Evolutionary conservation across 2,797 vertebrate genomes (phyloP).

Genomic region (Anabacerthia variegaticeps): DNA sequence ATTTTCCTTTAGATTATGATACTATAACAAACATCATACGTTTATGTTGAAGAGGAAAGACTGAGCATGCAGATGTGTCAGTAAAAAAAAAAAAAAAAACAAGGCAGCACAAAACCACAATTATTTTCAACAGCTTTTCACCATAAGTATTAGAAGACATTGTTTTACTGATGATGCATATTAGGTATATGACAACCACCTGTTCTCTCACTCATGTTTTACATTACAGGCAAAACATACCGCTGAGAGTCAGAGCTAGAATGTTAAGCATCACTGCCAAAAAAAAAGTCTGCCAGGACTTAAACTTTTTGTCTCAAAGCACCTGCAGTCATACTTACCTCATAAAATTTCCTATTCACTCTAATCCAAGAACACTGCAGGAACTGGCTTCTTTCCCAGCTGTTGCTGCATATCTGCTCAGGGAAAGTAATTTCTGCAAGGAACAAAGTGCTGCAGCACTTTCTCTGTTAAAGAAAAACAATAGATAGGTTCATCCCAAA

Average conservation of each 20-base stretch:
- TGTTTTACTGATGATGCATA: neutral
- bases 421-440: neutral
- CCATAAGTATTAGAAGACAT: neutral
- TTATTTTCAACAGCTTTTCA: neutral
- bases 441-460: neutral
- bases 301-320: neutral
- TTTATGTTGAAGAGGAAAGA: neutral
- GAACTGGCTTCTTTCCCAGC: slow-evolving; percentile 15
- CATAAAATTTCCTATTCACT: neutral
- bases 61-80: neutral
- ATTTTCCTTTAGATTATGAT: neutral
- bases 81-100: neutral
- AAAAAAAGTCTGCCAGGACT: neutral
- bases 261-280: neutral
- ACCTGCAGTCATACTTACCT: neutral
- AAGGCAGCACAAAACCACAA: accelerated
- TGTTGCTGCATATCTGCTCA: neutral
- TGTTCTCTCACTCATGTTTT: neutral
- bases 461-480: neutral
- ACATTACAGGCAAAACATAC: neutral
- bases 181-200: neutral
- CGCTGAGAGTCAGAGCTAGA: neutral
- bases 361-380: neutral
- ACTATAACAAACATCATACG: neutral
- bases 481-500: neutral